Evolutionary conservation across 1,140 invertebrate genomes (phyloP), one percentile per base, ranked within the genome.

Genomic region (Drosophila malerkotliana): DNA sequence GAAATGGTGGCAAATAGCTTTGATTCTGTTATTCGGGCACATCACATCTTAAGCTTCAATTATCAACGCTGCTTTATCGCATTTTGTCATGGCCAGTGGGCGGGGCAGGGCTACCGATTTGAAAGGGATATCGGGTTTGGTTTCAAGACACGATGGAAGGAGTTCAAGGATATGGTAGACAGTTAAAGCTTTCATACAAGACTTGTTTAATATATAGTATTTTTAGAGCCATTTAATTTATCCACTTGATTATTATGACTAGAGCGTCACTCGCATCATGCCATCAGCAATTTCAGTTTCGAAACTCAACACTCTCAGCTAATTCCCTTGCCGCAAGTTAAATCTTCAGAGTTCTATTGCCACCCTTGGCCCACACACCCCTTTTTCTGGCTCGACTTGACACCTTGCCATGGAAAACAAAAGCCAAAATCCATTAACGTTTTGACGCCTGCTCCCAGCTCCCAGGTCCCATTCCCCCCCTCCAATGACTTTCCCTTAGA

Each of bases 371-470:
- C 30, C 32, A 14, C 12, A 12, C 37, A 59, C 5, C 24, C 24
- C 24, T 12, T 26, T 15, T 15, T 9, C 14, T 8, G 26, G 26
- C 6, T 32, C 12, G 4, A 30, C 52, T 18, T 53, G 69, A 74
- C 72, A 74, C 72, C 59, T 64, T 74, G 48, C 69, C 32, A 18
- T 24, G 63, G 41, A 74, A 74, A 74, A 74, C 72, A 74, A 74
- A 74, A 74, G 71, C 53, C 48, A 66, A 74, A 74, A 74, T 74
- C 72, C 72, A 74, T 74, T 74, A 74, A 74, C 72, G 71, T 66
- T 66, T 74, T 58, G 59, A 74, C 53, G 71, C 72, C 61, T 51
- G n/a, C 12, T 26, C 1, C 45, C 24, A 14, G n/a, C 12, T 26
- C 1, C 45, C 24, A 14, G 21, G 21, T 21, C 3, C 6, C 37